These are phyloP conservation scores for Champsocephalus gunnari DNA, from an alignment of 2,797 vertebrate genomes.

Conservation along the genomic window DNA sequence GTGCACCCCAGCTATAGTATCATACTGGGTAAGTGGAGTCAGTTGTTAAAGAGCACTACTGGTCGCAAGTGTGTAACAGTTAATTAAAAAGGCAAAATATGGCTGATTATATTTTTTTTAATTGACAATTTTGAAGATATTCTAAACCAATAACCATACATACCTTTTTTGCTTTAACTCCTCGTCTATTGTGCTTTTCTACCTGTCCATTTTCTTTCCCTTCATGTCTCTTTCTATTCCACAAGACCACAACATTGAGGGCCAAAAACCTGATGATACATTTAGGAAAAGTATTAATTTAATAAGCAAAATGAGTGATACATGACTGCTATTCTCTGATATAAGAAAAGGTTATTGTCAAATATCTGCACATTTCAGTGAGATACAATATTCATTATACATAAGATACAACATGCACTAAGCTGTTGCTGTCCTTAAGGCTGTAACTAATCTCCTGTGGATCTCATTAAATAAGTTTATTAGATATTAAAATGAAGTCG, in stretches of 20 bases:
- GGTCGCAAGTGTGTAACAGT: not conserved
- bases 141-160: no score
- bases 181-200: no score
- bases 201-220: no score
- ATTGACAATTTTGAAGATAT: no score
- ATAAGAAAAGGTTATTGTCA: not conserved
- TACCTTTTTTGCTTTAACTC: no score
- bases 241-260: no score
- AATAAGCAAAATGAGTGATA: no score
- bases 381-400: not conserved
- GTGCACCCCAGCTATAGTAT: slow-evolving; percentile 1
- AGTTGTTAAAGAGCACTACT: not conserved
- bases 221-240: no score
- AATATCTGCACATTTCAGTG: slow-evolving; percentile 1
- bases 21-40: not conserved
- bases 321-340: not conserved
- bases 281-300: no score
- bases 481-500: slow-evolving; percentile 62
- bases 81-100: not conserved
- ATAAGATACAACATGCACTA: slow-evolving; percentile 1
- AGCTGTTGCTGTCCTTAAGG: slow-evolving; percentile 14
- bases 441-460: slow-evolving; percentile 51
- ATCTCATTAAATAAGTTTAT: slow-evolving; percentile 51
- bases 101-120: not conserved
- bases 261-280: no score